Evolutionary conservation across 2,888 invertebrate species (phyloP), one percentile per base, ranked within the genome.

Genomic region (Pherbina coryleti): DNA sequence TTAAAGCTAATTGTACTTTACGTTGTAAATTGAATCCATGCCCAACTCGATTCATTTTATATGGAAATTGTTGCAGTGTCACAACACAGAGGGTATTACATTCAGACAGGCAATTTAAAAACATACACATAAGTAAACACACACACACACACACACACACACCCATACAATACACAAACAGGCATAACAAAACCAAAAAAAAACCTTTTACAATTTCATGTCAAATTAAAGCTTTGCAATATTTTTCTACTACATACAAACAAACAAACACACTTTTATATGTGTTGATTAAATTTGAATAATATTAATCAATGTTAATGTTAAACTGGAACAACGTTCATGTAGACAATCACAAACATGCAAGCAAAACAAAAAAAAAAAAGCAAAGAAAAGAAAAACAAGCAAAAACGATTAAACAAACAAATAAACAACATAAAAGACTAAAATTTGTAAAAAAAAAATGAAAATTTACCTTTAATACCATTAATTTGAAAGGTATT

Each of bases 371-470:
- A 25, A 67, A 37, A 25, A 9, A 34, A 55, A n/a, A n/a, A n/a
- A n/a, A n/a, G n/a, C 14, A 49, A 75, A 53, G 5, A 66, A 76
- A 8, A 34, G 25, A 60, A 57, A 73, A 60, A 25, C 44, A 74
- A 60, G 19, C 17, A 74, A 60, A 62, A 74, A 62, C n/a, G n/a
- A 25, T 25, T 22, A 74, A 25, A 17, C 4, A 66, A 44, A 53
- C 11, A 28, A 74, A 55, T 76, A 74, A 74, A 22, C 72, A 75
- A 75, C 73, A 78, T 51, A 69, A 51, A 74, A 69, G 64, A 57
- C 60, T 74, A 11, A 57, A 64, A 71, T 53, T 37, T 55, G 37
- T 55, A 55, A 22, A 17, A 53, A 22, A 55, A 25, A 69, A 22
- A 55, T n/a, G n/a, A n/a, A n/a, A n/a, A n/a, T n/a, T n/a, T n/a